Base-by-base conservation (phyloP, 1,140 invertebrate genomes). In the Zaprionus taronus region DNA sequence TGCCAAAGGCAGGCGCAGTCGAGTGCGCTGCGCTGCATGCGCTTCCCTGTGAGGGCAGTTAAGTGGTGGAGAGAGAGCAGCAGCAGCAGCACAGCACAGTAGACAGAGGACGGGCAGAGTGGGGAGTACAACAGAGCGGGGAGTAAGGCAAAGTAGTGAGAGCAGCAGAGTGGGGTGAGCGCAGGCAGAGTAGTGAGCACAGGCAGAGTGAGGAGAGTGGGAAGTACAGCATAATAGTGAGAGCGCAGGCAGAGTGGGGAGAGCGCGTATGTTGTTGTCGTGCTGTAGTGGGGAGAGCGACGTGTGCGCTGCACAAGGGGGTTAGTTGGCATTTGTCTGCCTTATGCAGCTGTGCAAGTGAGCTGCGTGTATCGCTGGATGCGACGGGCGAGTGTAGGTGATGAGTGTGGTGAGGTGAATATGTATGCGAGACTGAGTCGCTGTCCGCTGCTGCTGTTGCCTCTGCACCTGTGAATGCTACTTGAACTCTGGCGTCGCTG, bases 1-100 rank as follows among this genome's bases (percentile, higher is more conserved):
- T 83, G 83, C 84, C 81, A 89, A 80, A 83, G 81, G 77, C 80
- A 71, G 72, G 68, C 67, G 77, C 76, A 75, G 44, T 60, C 28
- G 71, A 53, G 55, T 20, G 44, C 53, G 55, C 60, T 34, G 74
- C 49, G 60, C 28, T 70, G 72, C 28, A 34, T 61, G 49, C 47
- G 20, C 47, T 51, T 20, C n/a, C 20, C 22, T 51, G 47, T 24
- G 20, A 51, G 47, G 47, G 47, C 47, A 51, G 20, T 51, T 51
- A 22, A 20, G 47, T 24, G 17, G 12, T n/a, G 58, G 41, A 15
- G 26, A n/a, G 12, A 22, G 31, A 53, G 58, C 24, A 2, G 20
- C 31, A 2, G 20, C 31, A 31, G 31, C 31, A 31, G 20, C 20
- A 20, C 9, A 22, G 26, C 4, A 0, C 4, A 22, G 49, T 34